These are phyloP conservation scores for Crepidodera aurea DNA, from an alignment of 2,888 invertebrate genomes.

Conservation along the genomic window DNA sequence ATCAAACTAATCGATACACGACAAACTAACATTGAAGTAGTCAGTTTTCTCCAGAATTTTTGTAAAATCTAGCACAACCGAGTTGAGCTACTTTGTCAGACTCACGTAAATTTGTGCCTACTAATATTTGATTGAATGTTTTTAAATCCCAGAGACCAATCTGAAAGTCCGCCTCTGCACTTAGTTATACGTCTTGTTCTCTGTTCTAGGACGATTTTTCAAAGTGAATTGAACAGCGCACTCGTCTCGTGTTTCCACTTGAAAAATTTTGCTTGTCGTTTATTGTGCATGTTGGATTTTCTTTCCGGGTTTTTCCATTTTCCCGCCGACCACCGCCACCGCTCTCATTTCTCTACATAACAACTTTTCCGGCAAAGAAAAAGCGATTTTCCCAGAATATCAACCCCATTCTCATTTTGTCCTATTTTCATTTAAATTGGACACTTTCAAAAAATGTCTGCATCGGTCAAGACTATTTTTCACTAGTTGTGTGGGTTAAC, in stretches of 20 bases:
- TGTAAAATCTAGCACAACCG: too few relatives aligned
- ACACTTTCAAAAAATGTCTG: background rate
- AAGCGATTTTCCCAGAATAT: background rate
- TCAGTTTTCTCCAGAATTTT: too few relatives aligned
- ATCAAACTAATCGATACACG: too few relatives aligned
- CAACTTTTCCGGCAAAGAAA: conserved; percentile 8
- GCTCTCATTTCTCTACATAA: conserved; percentile 16
- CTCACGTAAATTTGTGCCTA: too few relatives aligned
- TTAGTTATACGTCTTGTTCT: conserved; percentile 55
- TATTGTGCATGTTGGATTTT: conserved; percentile 45
- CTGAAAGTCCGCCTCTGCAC: conserved; percentile 27
- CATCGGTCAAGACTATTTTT: too few relatives aligned
- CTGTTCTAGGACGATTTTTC: conserved; percentile 54
- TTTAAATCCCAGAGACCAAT: too few relatives aligned
- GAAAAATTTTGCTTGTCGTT: conserved; percentile 57
- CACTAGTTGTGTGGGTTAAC: too few relatives aligned
- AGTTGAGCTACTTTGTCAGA: too few relatives aligned
- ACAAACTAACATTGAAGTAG: too few relatives aligned
- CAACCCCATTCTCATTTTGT: background rate
- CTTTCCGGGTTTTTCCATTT: conserved; percentile 11
- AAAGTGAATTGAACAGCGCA: conserved; percentile 58
- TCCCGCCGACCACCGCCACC: conserved; percentile 6
- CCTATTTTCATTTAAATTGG: conserved; percentile 7
- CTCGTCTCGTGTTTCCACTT: conserved; percentile 56
- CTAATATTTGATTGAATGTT: too few relatives aligned